Percentiles rank a stretch among this genome's conserved stretches.
phyloP scores from a whole-genome alignment of 2,113 vertebrate species.

The Cariama cristata region DNA sequence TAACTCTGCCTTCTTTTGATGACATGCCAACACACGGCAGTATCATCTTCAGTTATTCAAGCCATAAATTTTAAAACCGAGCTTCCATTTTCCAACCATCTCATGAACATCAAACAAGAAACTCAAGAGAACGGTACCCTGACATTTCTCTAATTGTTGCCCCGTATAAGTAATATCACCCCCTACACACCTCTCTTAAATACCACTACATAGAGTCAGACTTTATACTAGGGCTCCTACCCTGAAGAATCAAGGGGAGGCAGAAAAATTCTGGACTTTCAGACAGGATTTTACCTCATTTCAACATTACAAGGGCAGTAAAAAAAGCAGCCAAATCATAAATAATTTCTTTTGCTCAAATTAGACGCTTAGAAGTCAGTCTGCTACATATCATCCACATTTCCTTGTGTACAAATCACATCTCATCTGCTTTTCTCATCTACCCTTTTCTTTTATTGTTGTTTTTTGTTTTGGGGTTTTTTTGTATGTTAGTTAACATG shows the following conservation, averaged over 20 bases:
- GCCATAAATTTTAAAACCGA: not conserved
- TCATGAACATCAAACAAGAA: not conserved
- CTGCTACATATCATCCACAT: not conserved
- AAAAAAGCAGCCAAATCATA: not conserved
- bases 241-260: not conserved
- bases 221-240: not conserved
- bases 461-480: not conserved
- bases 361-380: not conserved
- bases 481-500: not conserved
- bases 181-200: fast-evolving
- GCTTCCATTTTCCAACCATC: not conserved
- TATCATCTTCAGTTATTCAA: not conserved
- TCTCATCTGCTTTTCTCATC: not conserved
- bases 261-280: not conserved
- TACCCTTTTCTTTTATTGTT: not conserved
- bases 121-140: not conserved
- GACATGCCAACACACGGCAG: not conserved
- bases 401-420: not conserved
- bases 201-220: not conserved
- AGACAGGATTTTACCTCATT: not conserved
- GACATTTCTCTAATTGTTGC: not conserved
- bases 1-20: not conserved
- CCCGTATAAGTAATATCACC: not conserved
- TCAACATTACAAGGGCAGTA: not conserved
- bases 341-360: not conserved